A percentile compares a stretch with the other conserved stretches of the same genome.
phyloP scores from a whole-genome alignment of 2,888 invertebrate species.

The Zygothrica quintamaculata region DNA sequence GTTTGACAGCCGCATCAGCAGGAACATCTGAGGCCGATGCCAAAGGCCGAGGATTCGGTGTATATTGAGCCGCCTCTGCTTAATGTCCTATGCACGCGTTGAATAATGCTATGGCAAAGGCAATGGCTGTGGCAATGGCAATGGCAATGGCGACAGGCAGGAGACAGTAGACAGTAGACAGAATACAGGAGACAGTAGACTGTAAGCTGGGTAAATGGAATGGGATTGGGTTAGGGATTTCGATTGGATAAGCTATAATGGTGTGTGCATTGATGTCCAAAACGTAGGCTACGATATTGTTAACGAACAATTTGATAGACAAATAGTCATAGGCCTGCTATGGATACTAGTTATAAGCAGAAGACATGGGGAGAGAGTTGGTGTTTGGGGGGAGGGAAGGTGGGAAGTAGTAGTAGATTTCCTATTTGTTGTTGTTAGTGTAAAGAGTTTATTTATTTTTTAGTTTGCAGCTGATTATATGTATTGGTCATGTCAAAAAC shows the following conservation, averaged over 20 bases:
- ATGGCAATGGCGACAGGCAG: neutral
- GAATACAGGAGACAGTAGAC: conserved; percentile 6
- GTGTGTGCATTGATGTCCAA: conserved; percentile 5
- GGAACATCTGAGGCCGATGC: conserved; percentile 54
- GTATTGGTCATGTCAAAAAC: neutral
- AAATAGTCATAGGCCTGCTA: conserved; percentile 8
- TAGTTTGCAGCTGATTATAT: neutral
- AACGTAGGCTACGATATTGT: conserved; percentile 4
- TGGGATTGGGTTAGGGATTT: neutral
- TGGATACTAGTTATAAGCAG: neutral
- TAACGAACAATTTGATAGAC: conserved; percentile 14
- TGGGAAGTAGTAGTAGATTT: too few species aligned
- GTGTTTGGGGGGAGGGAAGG: too few species aligned
- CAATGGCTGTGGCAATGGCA: conserved; percentile 7
- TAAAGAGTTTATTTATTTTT: neutral
- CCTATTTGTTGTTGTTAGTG: neutral
- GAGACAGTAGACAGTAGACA: neutral
- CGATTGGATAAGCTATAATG: conserved; percentile 7
- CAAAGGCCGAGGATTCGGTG: conserved; percentile 3
- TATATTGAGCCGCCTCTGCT: conserved; percentile 17
- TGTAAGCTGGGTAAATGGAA: neutral
- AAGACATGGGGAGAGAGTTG: too few species aligned
- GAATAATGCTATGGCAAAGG: conserved; percentile 45
- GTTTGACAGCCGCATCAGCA: conserved; percentile 55
- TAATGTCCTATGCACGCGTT: conserved; percentile 47